Conservation (phyloP, 2,113 vertebrate genomes). For the Paratilapia polleni region DNA sequence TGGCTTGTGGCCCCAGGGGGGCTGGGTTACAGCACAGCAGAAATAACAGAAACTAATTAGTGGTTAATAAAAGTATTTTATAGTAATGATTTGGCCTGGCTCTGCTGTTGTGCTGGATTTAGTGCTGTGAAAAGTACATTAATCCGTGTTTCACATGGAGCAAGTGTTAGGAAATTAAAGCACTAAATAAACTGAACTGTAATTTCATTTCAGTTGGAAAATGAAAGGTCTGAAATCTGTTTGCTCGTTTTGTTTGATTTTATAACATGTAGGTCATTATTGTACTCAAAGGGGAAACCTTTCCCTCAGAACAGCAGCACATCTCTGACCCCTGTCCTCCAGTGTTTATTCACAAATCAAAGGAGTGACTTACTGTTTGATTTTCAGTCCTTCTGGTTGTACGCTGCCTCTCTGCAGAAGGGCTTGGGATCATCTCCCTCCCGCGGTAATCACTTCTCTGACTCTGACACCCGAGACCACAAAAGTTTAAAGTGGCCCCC, state of each 20-base stretch:
- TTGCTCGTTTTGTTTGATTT: background rate
- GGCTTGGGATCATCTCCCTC: background rate
- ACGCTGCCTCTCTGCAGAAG: background rate
- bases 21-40: background rate
- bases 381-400: background rate
- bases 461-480: conserved; percentile 17
- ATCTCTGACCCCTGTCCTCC: background rate
- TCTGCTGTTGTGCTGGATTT: background rate
- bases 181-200: background rate
- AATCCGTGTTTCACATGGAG: background rate
- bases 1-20: background rate
- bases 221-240: background rate
- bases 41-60: background rate
- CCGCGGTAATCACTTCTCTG: background rate
- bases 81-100: background rate
- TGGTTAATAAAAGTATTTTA: background rate
- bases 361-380: background rate
- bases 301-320: background rate
- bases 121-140: background rate
- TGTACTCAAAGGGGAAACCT: background rate
- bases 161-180: background rate
- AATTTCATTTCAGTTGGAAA: background rate
- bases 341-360: background rate
- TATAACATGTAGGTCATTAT: background rate
- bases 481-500: conserved; percentile 8